Conservation (phyloP, 1,140 invertebrate genomes). For the Laupala kohalensis region DNA sequence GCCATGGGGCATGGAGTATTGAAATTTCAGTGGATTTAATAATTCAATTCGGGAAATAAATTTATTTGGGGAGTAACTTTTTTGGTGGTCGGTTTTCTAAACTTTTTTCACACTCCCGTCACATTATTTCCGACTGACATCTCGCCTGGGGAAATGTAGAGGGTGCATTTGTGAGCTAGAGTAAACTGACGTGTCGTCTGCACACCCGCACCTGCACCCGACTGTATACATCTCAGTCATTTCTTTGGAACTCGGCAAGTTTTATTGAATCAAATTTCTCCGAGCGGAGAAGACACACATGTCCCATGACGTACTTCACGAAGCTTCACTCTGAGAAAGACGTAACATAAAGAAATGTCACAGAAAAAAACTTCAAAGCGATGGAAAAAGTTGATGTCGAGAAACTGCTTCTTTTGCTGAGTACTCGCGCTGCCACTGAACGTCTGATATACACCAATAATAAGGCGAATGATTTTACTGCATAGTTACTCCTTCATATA, state of each 20-base stretch:
- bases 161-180: too few species aligned
- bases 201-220: neutral
- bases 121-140: neutral
- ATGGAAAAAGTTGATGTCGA: neutral
- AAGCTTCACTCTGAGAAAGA: too few species aligned
- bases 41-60: too few species aligned
- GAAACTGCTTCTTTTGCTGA: neutral
- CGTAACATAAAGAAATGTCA: neutral
- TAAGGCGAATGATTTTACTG: too few species aligned
- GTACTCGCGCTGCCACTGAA: too few species aligned
- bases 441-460: too few species aligned
- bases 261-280: neutral
- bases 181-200: neutral
- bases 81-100: neutral
- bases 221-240: neutral
- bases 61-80: too few species aligned
- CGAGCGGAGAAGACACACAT: too few species aligned
- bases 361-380: neutral
- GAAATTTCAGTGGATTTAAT: neutral
- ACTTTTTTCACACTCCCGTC: neutral
- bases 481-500: too few species aligned
- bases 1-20: neutral
- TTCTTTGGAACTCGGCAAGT: neutral
- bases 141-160: neutral
- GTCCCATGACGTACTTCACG: too few species aligned